Conservation (phyloP, 2,797 vertebrate genomes). For the Gymnopithys bicolor region DNA sequence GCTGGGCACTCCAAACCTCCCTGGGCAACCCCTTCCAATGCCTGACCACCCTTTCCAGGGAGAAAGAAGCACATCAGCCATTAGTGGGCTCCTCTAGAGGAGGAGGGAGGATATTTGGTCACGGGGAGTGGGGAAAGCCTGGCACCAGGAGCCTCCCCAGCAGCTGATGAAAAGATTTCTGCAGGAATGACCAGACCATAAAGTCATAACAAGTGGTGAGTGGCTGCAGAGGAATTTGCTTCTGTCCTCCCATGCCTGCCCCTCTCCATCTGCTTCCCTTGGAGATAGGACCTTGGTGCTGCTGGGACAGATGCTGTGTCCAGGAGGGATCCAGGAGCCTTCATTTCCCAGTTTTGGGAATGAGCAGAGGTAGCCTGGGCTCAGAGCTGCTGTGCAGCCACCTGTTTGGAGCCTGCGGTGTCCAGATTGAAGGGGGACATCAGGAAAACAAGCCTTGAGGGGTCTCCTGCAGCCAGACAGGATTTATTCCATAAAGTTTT, state of each 20-base stretch:
- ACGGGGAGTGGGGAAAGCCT: not conserved
- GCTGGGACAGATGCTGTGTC: not conserved
- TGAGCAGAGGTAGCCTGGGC: not conserved
- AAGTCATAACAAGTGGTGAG: not conserved
- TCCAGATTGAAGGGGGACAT: not conserved
- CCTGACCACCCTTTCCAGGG: not conserved
- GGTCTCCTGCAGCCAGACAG: not conserved
- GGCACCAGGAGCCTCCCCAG: not conserved
- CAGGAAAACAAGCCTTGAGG: not conserved
- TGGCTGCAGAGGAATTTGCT: not conserved
- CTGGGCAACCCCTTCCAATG: not conserved
- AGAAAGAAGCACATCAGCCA: not conserved
- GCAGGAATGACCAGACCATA: not conserved
- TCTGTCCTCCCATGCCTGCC: not conserved
- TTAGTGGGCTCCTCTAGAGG: not conserved
- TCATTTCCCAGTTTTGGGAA: not conserved
- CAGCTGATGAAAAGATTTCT: not conserved
- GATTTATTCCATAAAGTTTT: not conserved
- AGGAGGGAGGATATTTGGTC: not conserved
- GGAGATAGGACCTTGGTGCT: not conserved
- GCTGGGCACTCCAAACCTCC: not conserved
- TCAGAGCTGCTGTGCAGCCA: not conserved
- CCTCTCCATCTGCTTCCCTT: not conserved
- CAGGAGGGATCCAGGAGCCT: not conserved
- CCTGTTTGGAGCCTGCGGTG: not conserved